Conservation (phyloP, 2,113 vertebrate species). For the Lates calcarifer region DNA sequence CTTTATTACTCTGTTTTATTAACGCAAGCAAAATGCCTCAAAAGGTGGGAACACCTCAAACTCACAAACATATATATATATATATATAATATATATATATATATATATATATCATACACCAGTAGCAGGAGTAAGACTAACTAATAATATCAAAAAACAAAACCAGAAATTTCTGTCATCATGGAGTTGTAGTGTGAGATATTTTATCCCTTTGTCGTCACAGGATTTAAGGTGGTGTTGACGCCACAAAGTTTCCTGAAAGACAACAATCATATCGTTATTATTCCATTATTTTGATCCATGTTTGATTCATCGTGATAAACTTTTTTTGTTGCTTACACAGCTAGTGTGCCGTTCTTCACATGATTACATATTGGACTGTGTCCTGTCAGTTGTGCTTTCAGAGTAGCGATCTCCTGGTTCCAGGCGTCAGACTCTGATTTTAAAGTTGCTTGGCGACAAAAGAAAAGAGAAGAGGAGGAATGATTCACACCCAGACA, state of each 20-base stretch:
- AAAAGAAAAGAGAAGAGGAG: slow-evolving; percentile 13
- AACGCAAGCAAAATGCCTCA: too few relatives aligned
- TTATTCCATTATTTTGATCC: not conserved
- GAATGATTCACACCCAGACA: not conserved
- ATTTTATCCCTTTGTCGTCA: too few relatives aligned
- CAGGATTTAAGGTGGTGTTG: rapidly evolving
- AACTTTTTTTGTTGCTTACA: slow-evolving; percentile 47
- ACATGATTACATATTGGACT: slow-evolving; percentile 51
- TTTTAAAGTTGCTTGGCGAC: slow-evolving; percentile 32
- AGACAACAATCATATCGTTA: slow-evolving; percentile 34
- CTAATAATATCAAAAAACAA: too few relatives aligned
- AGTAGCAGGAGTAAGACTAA: not conserved
- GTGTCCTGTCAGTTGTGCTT: not conserved
- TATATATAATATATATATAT: too few relatives aligned
- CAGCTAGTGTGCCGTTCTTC: rapidly evolving
- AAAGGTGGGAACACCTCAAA: not conserved
- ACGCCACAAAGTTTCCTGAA: slow-evolving; percentile 57
- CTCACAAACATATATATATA: too few relatives aligned
- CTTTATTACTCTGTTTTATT: too few relatives aligned
- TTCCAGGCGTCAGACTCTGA: slow-evolving; percentile 48
- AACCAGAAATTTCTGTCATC: not conserved
- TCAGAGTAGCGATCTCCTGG: not conserved
- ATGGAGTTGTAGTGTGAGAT: not conserved
- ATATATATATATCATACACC: too few relatives aligned
- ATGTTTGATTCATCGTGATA: not conserved